These are phyloP conservation scores for Penaeus vannamei DNA, from an alignment of 1,140 invertebrate species.

Conservation along the genomic window DNA sequence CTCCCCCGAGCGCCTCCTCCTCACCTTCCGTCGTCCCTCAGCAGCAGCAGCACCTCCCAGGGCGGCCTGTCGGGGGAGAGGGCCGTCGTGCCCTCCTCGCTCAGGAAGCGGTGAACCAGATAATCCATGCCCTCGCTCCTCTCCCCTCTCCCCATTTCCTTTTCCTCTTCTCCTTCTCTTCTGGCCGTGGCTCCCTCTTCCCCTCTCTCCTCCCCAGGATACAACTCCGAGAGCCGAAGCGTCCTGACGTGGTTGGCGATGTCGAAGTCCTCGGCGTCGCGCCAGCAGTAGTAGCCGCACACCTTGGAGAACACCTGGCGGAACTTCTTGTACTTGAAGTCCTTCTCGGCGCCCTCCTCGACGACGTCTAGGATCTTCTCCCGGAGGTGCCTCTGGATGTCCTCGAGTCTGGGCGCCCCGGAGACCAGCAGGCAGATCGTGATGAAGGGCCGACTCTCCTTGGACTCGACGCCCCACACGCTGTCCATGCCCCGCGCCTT, in stretches of 20 bases:
- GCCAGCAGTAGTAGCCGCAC: constrained; percentile 61
- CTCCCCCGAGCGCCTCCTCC: neutral
- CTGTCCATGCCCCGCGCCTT: constrained; percentile 57
- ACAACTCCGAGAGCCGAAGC: neutral
- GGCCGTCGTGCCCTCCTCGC: constrained; percentile 19
- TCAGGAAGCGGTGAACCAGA: constrained; percentile 42
- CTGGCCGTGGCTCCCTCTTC: neutral
- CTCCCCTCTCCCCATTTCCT: neutral
- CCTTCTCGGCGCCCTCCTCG: constrained; percentile 21
- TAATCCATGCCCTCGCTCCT: constrained; percentile 11
- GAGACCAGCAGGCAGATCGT: constrained; percentile 34
- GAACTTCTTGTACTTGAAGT: constrained; percentile 58
- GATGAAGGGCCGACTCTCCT: constrained; percentile 60
- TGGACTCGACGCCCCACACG: constrained; percentile 57
- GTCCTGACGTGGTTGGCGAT: constrained; percentile 54
- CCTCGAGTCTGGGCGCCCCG: constrained; percentile 39
- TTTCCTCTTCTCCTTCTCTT: neutral
- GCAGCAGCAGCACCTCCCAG: constrained; percentile 61
- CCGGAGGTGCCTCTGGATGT: constrained; percentile 34
- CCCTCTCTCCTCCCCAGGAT: neutral
- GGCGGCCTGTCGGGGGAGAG: constrained; percentile 42
- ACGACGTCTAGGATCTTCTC: constrained; percentile 36
- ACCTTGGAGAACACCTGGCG: constrained; percentile 54
- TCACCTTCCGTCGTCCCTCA: constrained; percentile 51
- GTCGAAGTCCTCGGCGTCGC: constrained; percentile 52